Evolutionary conservation across 2,113 vertebrate species (phyloP), one percentile per base, ranked within the genome.

Genomic region (Spea bombifrons): DNA sequence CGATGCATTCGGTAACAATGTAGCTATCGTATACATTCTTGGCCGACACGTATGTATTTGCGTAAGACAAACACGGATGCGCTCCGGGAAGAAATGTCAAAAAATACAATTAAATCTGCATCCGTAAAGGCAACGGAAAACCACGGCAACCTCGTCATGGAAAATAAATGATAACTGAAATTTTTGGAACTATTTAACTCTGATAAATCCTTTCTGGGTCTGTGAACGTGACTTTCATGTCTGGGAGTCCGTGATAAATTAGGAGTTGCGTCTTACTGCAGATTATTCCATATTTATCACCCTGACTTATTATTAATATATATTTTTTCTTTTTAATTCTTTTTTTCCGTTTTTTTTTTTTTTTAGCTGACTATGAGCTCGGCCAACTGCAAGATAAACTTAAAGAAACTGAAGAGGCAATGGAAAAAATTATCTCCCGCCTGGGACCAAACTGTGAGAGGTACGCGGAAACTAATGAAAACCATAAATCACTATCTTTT

Each of bases 351-450:
- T 13, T 49, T 9, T 64, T 48, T 68, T 79, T 84, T 9, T 79
- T 90, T 88, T 71, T 83, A 99, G 97, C 95, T 66, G 96, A 97
- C 84, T 97, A 93, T 81, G 94, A 99, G 79, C 90, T 98, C 80
- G 83, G 88, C 66, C 96, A 99, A 83, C 94, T 99, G 63, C 96
- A 98, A 87, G 96, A 98, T 86, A 96, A 94, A 84, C 89, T 98
- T 83, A 92, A 88, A 79, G 96, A 97, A 82, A 98, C 97, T 0
- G 97, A 98, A 87, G 86, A 94, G 86, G 94, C 94, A 77, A 97
- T 99, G 94, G 96, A 98, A 92, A 95, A 93, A 78, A 91, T 98
- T 7, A 96, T 98, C 78, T 95, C 88, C 71, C 91, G 89, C 75
- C 92, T 94, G 66, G 92, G 92, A 74, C 91, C 91, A 84, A 88